These are phyloP conservation scores for Zapornia atra DNA, from an alignment of 2,113 vertebrate species.

Conservation along the genomic window DNA sequence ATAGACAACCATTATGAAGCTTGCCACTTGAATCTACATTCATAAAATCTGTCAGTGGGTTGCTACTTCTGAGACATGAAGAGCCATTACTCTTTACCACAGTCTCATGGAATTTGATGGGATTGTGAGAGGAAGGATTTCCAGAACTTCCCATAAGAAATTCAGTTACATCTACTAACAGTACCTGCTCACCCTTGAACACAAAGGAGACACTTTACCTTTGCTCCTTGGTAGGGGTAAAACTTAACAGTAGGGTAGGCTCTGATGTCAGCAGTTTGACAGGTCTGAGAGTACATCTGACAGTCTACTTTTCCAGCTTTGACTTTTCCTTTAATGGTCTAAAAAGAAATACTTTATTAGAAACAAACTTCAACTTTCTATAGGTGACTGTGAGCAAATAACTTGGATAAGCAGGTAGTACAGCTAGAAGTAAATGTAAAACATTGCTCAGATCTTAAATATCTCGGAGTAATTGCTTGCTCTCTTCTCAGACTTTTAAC, in stretches of 20 bases:
- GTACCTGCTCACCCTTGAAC: neutral
- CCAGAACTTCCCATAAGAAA: neutral
- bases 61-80: neutral
- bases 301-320: conserved; percentile 95
- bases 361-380: neutral
- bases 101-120: neutral
- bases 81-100: neutral
- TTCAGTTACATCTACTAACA: neutral
- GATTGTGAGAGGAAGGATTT: neutral
- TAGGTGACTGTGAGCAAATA: neutral
- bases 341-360: conserved; percentile 34
- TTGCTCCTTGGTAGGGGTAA: conserved; percentile 80
- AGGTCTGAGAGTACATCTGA: conserved; percentile 85
- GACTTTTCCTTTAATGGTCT: conserved; percentile 89
- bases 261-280: conserved; percentile 87
- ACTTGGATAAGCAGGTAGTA: neutral
- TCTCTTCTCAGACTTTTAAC: neutral
- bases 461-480: neutral
- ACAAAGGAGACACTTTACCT: conserved; percentile 73
- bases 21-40: neutral
- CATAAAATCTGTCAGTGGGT: neutral
- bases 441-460: neutral
- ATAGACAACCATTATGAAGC: neutral
- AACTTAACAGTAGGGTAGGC: conserved; percentile 93
- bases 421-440: neutral